Conservation (phyloP, 2,113 vertebrate genomes). For the Asarcornis scutulata region DNA sequence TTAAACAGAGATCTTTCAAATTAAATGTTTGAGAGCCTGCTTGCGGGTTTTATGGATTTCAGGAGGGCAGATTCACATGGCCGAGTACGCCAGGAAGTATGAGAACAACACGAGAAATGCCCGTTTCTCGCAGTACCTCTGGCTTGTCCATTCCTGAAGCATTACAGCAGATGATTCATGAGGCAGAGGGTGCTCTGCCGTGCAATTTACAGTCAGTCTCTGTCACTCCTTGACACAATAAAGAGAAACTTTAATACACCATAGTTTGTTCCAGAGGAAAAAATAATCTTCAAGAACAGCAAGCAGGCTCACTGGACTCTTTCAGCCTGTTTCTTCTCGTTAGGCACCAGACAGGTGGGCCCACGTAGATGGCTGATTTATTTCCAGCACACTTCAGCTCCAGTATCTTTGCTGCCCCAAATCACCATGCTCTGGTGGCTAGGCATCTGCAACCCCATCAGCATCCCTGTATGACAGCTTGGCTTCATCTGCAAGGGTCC, state of each 20-base stretch:
- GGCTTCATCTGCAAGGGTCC: not conserved
- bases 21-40: conserved; percentile 57
- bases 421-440: rapidly evolving
- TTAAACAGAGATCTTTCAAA: conserved; percentile 58
- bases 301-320: not conserved
- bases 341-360: not conserved
- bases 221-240: not conserved
- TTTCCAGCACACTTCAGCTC: not conserved
- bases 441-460: not conserved
- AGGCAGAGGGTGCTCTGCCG: not conserved
- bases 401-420: not conserved
- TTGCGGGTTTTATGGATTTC: conserved; percentile 45
- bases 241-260: not conserved
- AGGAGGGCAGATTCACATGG: conserved; percentile 56
- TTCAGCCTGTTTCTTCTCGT: not conserved
- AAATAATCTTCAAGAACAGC: not conserved
- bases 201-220: not conserved
- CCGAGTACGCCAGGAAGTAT: not conserved
- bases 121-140: not conserved
- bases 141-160: not conserved
- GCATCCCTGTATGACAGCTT: not conserved
- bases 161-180: not conserved
- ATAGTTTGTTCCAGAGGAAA: not conserved
- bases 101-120: conserved; percentile 23
- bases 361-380: not conserved